phyloP scores from a whole-genome alignment of 1,140 invertebrate genomes.

The Asobara japonica region DNA sequence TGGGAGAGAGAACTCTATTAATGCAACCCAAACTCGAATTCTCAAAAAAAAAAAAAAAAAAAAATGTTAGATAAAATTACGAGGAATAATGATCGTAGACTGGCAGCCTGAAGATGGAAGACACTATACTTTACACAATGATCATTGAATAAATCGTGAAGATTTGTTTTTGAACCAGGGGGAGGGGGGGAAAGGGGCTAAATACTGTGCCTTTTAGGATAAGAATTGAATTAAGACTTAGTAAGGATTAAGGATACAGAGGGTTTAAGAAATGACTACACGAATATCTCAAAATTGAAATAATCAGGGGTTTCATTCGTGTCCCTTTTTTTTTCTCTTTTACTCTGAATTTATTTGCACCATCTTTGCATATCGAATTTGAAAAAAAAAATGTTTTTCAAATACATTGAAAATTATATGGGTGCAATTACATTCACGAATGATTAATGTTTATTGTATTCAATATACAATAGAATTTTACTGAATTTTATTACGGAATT shows the following conservation, averaged over 20 bases:
- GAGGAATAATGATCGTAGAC: constrained; percentile 39
- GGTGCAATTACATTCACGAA: background rate
- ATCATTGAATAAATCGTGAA: constrained; percentile 49
- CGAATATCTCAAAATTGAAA: background rate
- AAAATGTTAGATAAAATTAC: constrained; percentile 38
- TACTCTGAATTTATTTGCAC: background rate
- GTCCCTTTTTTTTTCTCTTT: background rate
- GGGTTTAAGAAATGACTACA: background rate
- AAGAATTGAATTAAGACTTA: constrained; percentile 62
- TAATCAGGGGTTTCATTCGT: background rate
- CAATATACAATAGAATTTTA: background rate
- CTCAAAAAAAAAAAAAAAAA: constrained; percentile 50
- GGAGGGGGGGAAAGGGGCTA: too few species aligned
- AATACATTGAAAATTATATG: background rate
- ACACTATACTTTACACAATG: constrained; percentile 40
- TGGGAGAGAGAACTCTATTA: constrained; percentile 2
- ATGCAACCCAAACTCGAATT: constrained; percentile 41
- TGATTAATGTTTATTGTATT: background rate
- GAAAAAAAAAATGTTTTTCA: background rate
- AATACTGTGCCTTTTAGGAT: constrained; percentile 68
- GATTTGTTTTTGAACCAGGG: constrained; percentile 57
- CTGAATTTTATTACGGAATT: background rate
- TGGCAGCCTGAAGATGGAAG: constrained; percentile 26
- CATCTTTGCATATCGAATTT: background rate
- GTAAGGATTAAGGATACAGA: constrained; percentile 39